phyloP scores from a whole-genome alignment of 2,888 invertebrate species.

The Charanyca ferruginea region DNA sequence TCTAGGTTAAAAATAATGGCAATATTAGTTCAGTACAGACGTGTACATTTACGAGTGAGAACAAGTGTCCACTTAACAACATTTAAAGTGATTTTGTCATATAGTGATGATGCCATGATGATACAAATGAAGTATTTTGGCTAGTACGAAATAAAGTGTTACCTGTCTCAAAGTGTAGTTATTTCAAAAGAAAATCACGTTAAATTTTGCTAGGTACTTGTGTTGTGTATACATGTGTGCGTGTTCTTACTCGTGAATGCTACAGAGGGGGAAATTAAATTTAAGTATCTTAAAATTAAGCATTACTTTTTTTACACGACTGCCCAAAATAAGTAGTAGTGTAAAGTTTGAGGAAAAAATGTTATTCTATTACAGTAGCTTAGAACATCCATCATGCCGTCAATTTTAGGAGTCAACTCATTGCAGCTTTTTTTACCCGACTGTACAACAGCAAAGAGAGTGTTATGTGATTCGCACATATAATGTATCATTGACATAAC shows the following conservation, averaged over 20 bases:
- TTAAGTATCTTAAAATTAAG: constrained; percentile 37
- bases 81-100: not conserved
- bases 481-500: not conserved
- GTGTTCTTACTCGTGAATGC: not conserved
- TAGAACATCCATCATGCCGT: not conserved
- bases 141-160: too few relatives aligned
- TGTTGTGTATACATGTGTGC: not conserved
- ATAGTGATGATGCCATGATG: too few relatives aligned
- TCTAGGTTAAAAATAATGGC: constrained; percentile 43
- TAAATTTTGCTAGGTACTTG: not conserved
- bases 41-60: constrained; percentile 15
- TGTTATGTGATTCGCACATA: not conserved
- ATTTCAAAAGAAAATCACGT: too few relatives aligned
- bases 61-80: not conserved
- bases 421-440: constrained; percentile 2
- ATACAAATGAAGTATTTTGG: too few relatives aligned
- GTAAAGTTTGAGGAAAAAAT: not conserved
- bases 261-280: constrained; percentile 6
- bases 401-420: constrained; percentile 16
- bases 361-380: not conserved
- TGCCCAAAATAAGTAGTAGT: not conserved
- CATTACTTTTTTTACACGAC: constrained; percentile 3
- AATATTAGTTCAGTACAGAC: constrained; percentile 44
- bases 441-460: not conserved
- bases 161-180: too few relatives aligned